Base-by-base conservation (phyloP, 2,888 invertebrate genomes). In the Rotaria macrura region DNA sequence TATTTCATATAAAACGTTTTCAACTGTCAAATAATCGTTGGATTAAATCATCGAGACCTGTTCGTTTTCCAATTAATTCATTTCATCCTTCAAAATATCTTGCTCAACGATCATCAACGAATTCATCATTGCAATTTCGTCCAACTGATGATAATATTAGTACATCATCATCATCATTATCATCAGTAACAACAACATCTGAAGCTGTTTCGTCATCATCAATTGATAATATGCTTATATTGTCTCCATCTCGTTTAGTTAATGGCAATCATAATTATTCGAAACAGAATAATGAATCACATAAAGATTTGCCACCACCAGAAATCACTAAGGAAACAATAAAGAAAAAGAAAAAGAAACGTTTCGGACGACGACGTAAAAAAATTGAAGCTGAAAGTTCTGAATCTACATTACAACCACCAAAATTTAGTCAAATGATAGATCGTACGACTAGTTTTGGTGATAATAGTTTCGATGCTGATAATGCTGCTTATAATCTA, bases 31-130 rank as follows among this genome's bases (percentile, higher is more conserved):
- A 95, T 91, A 94, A 93, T 89, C 94, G 95, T 89, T 96, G 96
- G 96, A 95, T 96, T 43, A 96, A 96, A 90, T 96, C 96, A 0
- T 95, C 95, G 90, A 96, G 96, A 90, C 95, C 95, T 43, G 96
- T 96, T 0, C 94, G 95, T 89, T 96, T 96, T 90, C 95, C 96
- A 0, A 94, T 94, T 89, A 93, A 94, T 88, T 93, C 95, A 89
- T 95, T 96, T 90, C 95, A 96, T 89, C 95, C 95, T 0, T 94
- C 95, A 0, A 93, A 94, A 10, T 96, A 94, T 92, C 92, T 96
- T 86, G 96, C 95, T 0, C 86, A 85, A 93, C 94, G 0, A 94
- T 95, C 72, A 95, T 95, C 0, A 93, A 94, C 89, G 94, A 94
- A 90, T 94, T 23, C 34, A 29, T n/a, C 34, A 29, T 25, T 74